Conservation (phyloP, 2,113 vertebrate genomes). For the Zootoca vivipara region DNA sequence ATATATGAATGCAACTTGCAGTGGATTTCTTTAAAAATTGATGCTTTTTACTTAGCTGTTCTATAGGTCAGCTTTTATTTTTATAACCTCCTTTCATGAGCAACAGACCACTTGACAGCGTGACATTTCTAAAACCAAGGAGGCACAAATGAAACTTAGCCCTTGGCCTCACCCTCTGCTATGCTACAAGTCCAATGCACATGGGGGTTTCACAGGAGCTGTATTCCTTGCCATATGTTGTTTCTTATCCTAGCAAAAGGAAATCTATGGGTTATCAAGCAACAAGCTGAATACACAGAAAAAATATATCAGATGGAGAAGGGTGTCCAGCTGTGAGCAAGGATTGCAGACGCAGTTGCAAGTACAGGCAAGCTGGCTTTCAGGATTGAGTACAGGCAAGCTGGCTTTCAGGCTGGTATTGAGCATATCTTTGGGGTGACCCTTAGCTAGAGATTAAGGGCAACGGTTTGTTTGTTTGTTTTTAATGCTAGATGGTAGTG, state of each 20-base stretch:
- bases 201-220: constrained; percentile 36
- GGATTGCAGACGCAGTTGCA: accelerated
- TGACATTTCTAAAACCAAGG: constrained; percentile 56
- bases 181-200: constrained; percentile 48
- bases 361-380: background rate
- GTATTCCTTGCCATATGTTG: constrained; percentile 48
- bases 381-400: background rate
- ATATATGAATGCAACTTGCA: background rate
- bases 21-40: background rate
- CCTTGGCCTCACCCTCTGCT: constrained; percentile 50
- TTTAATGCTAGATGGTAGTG: background rate
- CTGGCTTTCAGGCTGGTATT: background rate
- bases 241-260: background rate
- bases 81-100: background rate
- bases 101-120: constrained; percentile 51
- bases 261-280: constrained; percentile 13
- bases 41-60: background rate
- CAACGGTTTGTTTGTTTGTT: background rate
- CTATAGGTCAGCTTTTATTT: constrained; percentile 32
- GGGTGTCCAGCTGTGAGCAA: constrained; percentile 24
- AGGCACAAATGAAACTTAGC: constrained; percentile 39
- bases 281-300: constrained; percentile 28
- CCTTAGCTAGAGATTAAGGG: background rate
- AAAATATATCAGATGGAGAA: background rate
- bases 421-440: background rate